These are phyloP conservation scores for Thalpophila matura DNA, from an alignment of 2,888 invertebrate species.

Conservation along the genomic window DNA sequence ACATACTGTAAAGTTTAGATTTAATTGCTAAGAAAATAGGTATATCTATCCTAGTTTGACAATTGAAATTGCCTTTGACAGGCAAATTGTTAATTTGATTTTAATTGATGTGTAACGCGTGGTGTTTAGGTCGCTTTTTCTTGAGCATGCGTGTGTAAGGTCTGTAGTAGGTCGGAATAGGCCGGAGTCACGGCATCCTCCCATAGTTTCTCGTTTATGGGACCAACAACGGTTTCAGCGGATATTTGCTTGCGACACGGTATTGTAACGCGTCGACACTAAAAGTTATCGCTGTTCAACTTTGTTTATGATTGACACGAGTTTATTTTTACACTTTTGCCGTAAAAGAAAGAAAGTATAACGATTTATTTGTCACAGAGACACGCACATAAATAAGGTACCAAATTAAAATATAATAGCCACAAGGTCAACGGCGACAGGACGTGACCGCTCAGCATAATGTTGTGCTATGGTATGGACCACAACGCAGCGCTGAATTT, in stretches of 20 bases:
- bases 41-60: conserved; percentile 63
- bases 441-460: too few relatives aligned
- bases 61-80: conserved; percentile 76
- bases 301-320: conserved; percentile 46
- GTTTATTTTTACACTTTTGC: conserved; percentile 14
- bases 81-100: conserved; percentile 80
- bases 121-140: conserved; percentile 62
- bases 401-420: too few relatives aligned
- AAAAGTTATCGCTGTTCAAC: conserved; percentile 39
- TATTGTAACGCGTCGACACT: conserved; percentile 26
- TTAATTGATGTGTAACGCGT: conserved; percentile 81
- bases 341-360: too few relatives aligned
- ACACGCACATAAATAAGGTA: too few relatives aligned
- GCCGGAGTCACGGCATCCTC: conserved; percentile 55
- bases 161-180: conserved; percentile 20
- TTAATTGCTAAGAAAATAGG: conserved; percentile 7
- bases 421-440: too few relatives aligned
- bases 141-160: conserved; percentile 40
- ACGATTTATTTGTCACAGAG: too few relatives aligned
- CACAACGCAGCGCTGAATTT: too few relatives aligned
- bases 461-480: too few relatives aligned
- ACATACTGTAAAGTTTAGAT: conserved; percentile 21
- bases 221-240: conserved; percentile 25
- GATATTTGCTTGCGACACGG: conserved; percentile 52
- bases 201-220: conserved; percentile 57